Percentiles rank a stretch among this genome's conserved stretches.
Evolutionary conservation across 2,888 invertebrate genomes (phyloP).

Genomic region (Chymomyza amoena): DNA sequence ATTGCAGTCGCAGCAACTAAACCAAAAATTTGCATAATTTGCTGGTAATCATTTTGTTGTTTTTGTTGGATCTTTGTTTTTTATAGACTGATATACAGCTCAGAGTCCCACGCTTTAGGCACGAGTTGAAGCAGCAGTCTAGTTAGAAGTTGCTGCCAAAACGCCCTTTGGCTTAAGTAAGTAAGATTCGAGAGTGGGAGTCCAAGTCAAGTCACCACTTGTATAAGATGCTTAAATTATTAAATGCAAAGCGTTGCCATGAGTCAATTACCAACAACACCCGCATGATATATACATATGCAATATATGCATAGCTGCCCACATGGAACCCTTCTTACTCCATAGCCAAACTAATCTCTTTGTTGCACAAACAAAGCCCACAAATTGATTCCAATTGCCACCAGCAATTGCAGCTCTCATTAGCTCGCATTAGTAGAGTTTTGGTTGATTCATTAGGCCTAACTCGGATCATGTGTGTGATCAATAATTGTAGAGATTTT

Average conservation of each 20-base stretch:
- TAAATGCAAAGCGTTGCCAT: background rate
- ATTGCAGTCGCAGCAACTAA: slow-evolving; percentile 25
- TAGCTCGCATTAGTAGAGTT: background rate
- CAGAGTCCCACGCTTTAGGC: background rate
- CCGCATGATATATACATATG: slow-evolving; percentile 60
- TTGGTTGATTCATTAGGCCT: background rate
- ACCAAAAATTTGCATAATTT: slow-evolving; percentile 61
- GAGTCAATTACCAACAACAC: slow-evolving; percentile 52
- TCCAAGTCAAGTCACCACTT: background rate
- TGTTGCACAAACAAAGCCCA: slow-evolving; percentile 65
- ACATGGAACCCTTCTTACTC: slow-evolving; percentile 28
- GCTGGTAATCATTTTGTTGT: slow-evolving; percentile 52
- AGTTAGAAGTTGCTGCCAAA: slow-evolving; percentile 40
- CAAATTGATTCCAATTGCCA: slow-evolving; percentile 58
- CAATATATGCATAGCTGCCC: slow-evolving; percentile 29
- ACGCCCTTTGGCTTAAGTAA: slow-evolving; percentile 32
- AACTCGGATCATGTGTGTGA: slow-evolving; percentile 30
- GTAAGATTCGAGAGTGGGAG: background rate
- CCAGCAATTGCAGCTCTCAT: slow-evolving; percentile 21
- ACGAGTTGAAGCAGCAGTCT: slow-evolving; percentile 4
- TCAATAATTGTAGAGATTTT: slow-evolving; percentile 67
- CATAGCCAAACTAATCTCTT: slow-evolving; percentile 27
- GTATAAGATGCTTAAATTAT: background rate
- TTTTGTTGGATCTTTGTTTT: slow-evolving; percentile 1
- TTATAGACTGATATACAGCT: background rate